These are phyloP conservation scores for Prunella fulvescens DNA, from an alignment of 2,113 vertebrate genomes.

Conservation along the genomic window DNA sequence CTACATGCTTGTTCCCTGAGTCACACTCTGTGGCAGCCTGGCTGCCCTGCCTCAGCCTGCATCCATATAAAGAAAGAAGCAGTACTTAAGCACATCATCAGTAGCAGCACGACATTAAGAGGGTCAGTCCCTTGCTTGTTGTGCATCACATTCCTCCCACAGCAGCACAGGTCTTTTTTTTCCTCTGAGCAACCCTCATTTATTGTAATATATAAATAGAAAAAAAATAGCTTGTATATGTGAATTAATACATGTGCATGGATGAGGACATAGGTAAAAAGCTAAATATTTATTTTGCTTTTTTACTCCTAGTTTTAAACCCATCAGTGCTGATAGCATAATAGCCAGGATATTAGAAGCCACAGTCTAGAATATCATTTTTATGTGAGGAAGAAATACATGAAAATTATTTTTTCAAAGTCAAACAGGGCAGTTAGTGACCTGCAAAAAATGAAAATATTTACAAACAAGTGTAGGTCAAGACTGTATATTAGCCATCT, in stretches of 20 bases:
- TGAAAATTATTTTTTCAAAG: background rate
- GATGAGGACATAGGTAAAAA: background rate
- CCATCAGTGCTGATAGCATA: background rate
- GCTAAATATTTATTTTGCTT: background rate
- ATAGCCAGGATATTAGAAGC: background rate
- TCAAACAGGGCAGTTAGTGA: background rate
- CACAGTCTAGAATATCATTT: background rate
- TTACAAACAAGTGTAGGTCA: background rate
- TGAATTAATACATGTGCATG: background rate
- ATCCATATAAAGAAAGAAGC: constrained; percentile 42
- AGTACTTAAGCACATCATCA: background rate
- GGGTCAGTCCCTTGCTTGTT: background rate
- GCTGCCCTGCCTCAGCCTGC: background rate
- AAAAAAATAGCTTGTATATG: background rate
- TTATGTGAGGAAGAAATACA: background rate
- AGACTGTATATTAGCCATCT: background rate
- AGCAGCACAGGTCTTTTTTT: background rate
- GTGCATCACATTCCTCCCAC: background rate
- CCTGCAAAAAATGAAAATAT: background rate
- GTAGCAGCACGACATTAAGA: background rate
- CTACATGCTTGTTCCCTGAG: constrained; percentile 6
- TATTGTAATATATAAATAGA: background rate
- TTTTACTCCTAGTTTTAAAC: background rate
- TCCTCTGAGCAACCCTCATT: background rate
- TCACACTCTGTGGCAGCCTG: background rate